These are phyloP conservation scores for Strigamia crassipes DNA, from an alignment of 2,888 invertebrate genomes.

Conservation along the genomic window DNA sequence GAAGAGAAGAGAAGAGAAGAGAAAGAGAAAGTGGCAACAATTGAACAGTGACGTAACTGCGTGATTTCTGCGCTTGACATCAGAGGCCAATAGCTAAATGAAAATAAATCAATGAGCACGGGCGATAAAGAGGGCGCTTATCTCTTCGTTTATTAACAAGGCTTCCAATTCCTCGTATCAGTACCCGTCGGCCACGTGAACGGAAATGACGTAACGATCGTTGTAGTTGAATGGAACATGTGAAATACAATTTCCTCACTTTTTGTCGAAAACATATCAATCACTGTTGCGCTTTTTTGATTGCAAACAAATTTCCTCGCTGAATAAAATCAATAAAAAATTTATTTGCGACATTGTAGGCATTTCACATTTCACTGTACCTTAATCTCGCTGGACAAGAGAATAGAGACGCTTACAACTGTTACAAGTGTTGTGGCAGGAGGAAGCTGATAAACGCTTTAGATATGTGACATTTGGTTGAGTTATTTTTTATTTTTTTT, in stretches of 20 bases:
- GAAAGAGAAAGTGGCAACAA: neutral
- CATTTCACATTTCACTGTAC: neutral
- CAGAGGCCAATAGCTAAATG: slow-evolving; percentile 22
- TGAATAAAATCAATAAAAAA: slow-evolving; percentile 19
- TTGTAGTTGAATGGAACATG: slow-evolving; percentile 5
- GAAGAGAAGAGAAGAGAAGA: neutral
- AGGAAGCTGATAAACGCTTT: slow-evolving; percentile 12
- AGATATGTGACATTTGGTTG: slow-evolving; percentile 14
- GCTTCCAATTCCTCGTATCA: slow-evolving; percentile 5
- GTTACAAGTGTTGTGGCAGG: slow-evolving; percentile 14
- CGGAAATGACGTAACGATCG: slow-evolving; percentile 30
- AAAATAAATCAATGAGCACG: slow-evolving; percentile 27
- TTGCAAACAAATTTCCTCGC: slow-evolving; percentile 23
- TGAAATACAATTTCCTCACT: slow-evolving; percentile 32
- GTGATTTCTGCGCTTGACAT: slow-evolving; percentile 27
- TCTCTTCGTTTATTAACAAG: slow-evolving; percentile 28
- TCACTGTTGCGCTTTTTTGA: slow-evolving; percentile 3
- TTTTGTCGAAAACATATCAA: slow-evolving; percentile 29
- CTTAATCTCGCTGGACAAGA: slow-evolving; percentile 15
- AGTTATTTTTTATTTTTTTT: slow-evolving; percentile 5
- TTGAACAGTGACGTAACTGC: neutral
- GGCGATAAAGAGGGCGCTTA: slow-evolving; percentile 22
- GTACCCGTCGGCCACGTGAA: neutral
- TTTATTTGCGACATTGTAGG: slow-evolving; percentile 7
- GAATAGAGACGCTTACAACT: neutral